Evolutionary conservation across 2,113 vertebrate genomes (phyloP), one percentile per base, ranked within the genome.

Genomic region (Mohoua ochrocephala): DNA sequence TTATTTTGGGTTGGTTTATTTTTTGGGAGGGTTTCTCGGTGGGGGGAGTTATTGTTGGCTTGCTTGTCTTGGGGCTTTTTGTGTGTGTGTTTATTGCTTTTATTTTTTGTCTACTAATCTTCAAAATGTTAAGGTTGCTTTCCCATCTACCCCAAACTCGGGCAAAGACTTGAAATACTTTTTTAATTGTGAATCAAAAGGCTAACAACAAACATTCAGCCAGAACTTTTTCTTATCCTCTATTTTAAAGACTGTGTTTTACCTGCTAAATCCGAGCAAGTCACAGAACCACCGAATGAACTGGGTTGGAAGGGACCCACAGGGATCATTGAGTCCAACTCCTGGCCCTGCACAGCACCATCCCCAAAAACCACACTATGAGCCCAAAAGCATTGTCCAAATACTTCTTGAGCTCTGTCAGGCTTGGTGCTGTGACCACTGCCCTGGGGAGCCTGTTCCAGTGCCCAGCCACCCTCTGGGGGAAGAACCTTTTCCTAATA

Each of bases 21-120:
- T 3, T 54, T 53, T 53, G 24, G 37, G 31, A n/a, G 7, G 11
- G 2, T 8, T 27, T 22, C 27, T 33, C 8, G 6, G 13, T 1
- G 13, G 9, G 5, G 7, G 9, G 8, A 52, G 18, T 61, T 53
- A n/a, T 53, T 45, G 11, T 30, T 68, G 41, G 3, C 3, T 89
- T 68, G 5, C n/a, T 41, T 68, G 14, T 41, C 41, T 45, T 0
- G 0, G 9, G 7, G 2, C 7, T 50, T 59, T 28, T 8, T 50
- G 2, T 33, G 6, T 13, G 21, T 35, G 7, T 31, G 10, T 21
- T 17, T 71, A 37, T 19, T 68, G 11, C 3, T 79, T 15, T 65
- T 37, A 24, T 37, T 67, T 64, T 76, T 33, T 39, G 9, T 21
- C 22, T 59, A 13, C 5, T 42, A 17, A 18, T 80, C 13, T 53